Percentiles rank a stretch among this genome's conserved stretches.
These are phyloP conservation scores for Pogonocichla stellata DNA, from an alignment of 2,113 vertebrate genomes.

Conservation along the genomic window DNA sequence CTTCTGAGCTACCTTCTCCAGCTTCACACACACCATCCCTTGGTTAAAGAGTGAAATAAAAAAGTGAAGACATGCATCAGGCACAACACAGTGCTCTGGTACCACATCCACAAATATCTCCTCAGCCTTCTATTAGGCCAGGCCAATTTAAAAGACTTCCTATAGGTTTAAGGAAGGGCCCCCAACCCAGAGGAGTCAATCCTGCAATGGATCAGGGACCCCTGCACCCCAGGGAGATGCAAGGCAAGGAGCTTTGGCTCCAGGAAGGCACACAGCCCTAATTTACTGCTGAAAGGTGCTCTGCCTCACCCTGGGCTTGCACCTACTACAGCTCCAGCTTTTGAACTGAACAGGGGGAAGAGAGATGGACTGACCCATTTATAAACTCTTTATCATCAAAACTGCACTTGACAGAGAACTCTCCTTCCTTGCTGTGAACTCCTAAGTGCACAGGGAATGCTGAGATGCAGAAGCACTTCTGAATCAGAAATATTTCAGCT, in stretches of 20 bases:
- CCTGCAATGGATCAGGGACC: not conserved
- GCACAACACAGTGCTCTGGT: not conserved
- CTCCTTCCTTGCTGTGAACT: not conserved
- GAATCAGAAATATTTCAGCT: not conserved
- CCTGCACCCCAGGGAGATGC: not conserved
- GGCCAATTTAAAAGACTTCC: not conserved
- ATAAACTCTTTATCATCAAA: not conserved
- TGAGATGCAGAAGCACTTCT: not conserved
- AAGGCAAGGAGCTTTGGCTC: not conserved
- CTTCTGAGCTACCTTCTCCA: not conserved
- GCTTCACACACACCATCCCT: not conserved
- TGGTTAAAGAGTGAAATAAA: not conserved
- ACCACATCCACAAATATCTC: not conserved
- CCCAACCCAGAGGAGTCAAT: not conserved
- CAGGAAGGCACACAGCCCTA: not conserved
- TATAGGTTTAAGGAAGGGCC: not conserved
- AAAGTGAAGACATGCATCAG: not conserved
- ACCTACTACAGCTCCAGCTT: not conserved
- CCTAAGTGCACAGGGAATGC: not conserved
- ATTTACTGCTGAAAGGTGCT: not conserved
- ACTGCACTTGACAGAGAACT: not conserved
- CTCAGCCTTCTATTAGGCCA: not conserved
- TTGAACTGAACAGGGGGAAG: not conserved
- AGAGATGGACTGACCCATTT: not conserved
- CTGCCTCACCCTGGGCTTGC: not conserved